Evolutionary conservation across 2,113 vertebrate genomes (phyloP), one percentile per base, ranked within the genome.

Genomic region (Rhadina sibilatrix): DNA sequence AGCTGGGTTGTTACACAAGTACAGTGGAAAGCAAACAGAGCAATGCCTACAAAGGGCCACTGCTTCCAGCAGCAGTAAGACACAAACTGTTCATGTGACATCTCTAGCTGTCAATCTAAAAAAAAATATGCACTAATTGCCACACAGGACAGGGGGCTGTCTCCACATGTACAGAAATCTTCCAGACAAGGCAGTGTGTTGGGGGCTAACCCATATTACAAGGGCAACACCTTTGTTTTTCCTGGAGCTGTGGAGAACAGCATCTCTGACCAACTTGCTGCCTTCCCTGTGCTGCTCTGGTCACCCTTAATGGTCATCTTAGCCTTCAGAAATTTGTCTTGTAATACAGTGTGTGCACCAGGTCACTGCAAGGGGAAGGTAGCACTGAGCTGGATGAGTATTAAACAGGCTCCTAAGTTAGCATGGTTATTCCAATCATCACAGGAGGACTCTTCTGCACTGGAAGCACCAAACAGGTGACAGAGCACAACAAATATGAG

Each of bases 201-300:
- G n/a, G 23, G 35, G 31, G 20, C 37, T 16, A 9, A 4, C 25
- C 24, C 24, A 22, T 3, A 7, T 0, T 18, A 5, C 20, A 31
- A 46, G 66, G 57, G 54, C 61, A 60, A 27, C 25, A 13, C 1
- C 0, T 27, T 7, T 4, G 3, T 5, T 77, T 13, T 6, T 79
- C 30, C n/a, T 30, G 25, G 10, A 42, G 50, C 28, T 0, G 3
- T 25, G 40, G 15, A 65, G 40, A 60, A 4, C n/a, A 87, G 37
- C 19, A 38, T 15, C 42, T 50, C 38, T 54, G 46, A 57, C 20
- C 38, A 27, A 5, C 12, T 66, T 3, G 6, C 52, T 70, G 52
- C 33, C 35, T 68, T 59, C 47, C 15, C 47, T 53, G 23, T 2
- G 1, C 46, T 38, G 57, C 18, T n/a, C 71, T 46, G 46, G 28